These are phyloP conservation scores for Spea hammondii DNA, from an alignment of 2,797 vertebrate species.

Conservation along the genomic window DNA sequence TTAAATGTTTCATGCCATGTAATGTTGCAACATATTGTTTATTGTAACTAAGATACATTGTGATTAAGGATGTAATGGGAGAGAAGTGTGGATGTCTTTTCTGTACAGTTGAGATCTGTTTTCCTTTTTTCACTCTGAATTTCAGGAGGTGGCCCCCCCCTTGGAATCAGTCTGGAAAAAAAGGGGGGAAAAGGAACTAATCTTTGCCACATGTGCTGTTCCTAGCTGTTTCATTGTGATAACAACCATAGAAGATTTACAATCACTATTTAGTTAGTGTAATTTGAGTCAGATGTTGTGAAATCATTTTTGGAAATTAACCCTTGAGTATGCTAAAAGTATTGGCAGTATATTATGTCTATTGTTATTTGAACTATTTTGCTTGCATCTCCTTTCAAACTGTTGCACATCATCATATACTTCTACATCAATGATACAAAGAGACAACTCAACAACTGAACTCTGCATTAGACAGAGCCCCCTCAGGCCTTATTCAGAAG, in stretches of 20 bases:
- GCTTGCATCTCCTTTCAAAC: too few species aligned
- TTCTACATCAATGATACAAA: too few species aligned
- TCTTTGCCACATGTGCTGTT: slow-evolving; percentile 43
- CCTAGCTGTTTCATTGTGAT: slow-evolving; percentile 31
- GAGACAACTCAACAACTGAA: too few species aligned
- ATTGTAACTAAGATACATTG: neutral
- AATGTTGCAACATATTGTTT: neutral
- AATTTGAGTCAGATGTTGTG: slow-evolving; percentile 38
- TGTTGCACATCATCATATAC: too few species aligned
- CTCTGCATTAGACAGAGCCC: too few species aligned
- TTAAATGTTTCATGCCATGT: neutral
- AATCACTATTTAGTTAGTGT: slow-evolving; percentile 39
- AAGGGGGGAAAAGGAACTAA: slow-evolving; percentile 22
- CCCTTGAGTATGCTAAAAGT: neutral
- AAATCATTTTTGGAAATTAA: slow-evolving; percentile 20
- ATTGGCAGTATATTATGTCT: too few species aligned
- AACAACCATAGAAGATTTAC: slow-evolving; percentile 45
- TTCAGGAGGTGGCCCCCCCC: slow-evolving; percentile 9
- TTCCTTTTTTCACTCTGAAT: slow-evolving; percentile 13
- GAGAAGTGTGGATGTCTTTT: neutral
- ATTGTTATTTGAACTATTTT: too few species aligned
- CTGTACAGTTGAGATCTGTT: neutral
- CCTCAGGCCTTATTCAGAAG: too few species aligned
- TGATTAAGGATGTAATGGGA: neutral
- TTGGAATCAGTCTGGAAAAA: slow-evolving; percentile 20